phyloP scores from a whole-genome alignment of 1,140 invertebrate genomes.

The Mylabris phalerata region DNA sequence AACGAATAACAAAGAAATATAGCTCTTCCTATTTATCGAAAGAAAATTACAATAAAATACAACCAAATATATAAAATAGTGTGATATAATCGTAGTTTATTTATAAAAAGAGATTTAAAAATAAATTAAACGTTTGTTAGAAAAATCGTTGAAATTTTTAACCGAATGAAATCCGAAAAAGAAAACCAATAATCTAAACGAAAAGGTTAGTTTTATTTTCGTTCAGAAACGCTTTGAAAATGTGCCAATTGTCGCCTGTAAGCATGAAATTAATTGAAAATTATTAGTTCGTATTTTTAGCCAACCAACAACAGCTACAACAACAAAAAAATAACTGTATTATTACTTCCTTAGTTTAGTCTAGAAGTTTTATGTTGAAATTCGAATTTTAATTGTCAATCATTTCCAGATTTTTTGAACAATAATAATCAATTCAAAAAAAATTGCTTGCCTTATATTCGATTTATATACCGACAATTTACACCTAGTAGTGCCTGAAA shows the following conservation, averaged over 20 bases:
- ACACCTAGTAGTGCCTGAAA: constrained; percentile 24
- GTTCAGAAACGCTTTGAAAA: background rate
- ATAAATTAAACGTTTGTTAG: no score
- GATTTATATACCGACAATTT: background rate
- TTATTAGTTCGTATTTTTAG: background rate
- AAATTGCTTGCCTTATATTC: constrained; percentile 21
- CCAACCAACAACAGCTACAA: background rate
- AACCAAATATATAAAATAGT: no score
- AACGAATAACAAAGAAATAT: no score
- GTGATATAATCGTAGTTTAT: no score
- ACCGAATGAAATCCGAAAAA: no score
- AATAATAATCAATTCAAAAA: background rate
- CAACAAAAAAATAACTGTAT: background rate
- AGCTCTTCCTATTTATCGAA: no score
- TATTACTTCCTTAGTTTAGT: background rate
- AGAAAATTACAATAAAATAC: no score
- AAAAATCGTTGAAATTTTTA: no score
- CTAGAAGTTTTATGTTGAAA: background rate
- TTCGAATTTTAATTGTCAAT: background rate
- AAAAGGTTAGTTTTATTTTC: no score
- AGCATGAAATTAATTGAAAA: background rate
- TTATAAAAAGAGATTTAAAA: no score
- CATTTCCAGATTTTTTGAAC: constrained; percentile 6
- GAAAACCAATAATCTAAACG: no score
- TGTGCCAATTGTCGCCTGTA: constrained; percentile 1